These are phyloP conservation scores for Manis javanica DNA, from an alignment of 2,797 vertebrate genomes.

Conservation along the genomic window DNA sequence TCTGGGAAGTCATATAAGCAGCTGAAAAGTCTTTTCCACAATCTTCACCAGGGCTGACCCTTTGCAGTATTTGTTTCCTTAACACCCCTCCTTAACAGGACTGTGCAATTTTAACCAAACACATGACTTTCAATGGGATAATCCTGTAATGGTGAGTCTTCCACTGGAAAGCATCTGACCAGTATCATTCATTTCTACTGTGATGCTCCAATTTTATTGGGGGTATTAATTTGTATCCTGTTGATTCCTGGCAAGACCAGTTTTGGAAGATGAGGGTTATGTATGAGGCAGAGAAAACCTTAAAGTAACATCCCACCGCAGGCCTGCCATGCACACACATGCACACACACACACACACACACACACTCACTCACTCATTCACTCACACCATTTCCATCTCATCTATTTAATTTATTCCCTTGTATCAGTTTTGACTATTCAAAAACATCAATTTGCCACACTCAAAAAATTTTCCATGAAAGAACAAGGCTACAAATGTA, in stretches of 20 bases:
- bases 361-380: too few relatives aligned
- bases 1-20: neutral
- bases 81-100: neutral
- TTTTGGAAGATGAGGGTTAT: too few relatives aligned
- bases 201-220: too few relatives aligned
- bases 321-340: too few relatives aligned
- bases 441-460: conserved; percentile 16
- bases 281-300: neutral
- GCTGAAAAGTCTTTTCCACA: neutral
- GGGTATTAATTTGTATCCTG: too few relatives aligned
- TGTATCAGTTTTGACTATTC: neutral
- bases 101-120: neutral
- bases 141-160: neutral
- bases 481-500: neutral
- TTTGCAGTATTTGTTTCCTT: neutral
- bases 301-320: neutral
- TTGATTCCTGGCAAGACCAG: too few relatives aligned
- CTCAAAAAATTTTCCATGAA: neutral
- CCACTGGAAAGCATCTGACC: too few relatives aligned
- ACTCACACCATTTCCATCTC: neutral
- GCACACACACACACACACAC: neutral
- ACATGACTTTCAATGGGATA: neutral
- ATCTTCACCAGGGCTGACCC: neutral
- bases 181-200: too few relatives aligned
- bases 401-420: neutral